These are phyloP conservation scores for Otolemur crassicaudatus DNA, from an alignment of 2,797 vertebrate species.

Conservation along the genomic window DNA sequence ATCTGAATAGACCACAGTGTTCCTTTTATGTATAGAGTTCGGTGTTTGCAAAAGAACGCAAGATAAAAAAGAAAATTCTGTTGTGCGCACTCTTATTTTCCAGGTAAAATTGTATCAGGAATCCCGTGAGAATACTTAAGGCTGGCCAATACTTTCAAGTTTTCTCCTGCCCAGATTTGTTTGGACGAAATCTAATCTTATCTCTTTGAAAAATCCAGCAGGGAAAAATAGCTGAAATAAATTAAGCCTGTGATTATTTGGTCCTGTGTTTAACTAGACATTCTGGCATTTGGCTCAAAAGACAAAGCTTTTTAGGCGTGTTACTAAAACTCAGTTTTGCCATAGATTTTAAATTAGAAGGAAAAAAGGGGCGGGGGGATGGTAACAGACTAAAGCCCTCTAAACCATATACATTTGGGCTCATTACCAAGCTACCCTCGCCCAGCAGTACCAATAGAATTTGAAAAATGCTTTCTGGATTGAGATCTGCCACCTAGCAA, in stretches of 20 bases:
- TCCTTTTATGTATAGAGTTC: not conserved
- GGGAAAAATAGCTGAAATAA: constrained; percentile 70
- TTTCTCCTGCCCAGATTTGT: constrained; percentile 65
- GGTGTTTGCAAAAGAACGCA: constrained; percentile 39
- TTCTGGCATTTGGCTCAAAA: constrained; percentile 58
- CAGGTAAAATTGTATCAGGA: constrained; percentile 67
- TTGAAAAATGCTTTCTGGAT: constrained; percentile 44
- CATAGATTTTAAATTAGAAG: constrained; percentile 16
- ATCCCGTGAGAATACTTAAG: constrained; percentile 59
- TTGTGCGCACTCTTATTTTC: constrained; percentile 29
- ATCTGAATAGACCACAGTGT: not conserved
- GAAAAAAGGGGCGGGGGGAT: not conserved
- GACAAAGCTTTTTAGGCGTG: constrained; percentile 54
- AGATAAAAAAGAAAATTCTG: constrained; percentile 33
- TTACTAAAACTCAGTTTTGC: constrained; percentile 27
- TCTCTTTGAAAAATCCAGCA: constrained; percentile 70
- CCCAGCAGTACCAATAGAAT: not conserved
- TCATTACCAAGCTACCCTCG: constrained; percentile 8
- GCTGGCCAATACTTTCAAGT: not conserved
- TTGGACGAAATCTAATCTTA: constrained; percentile 67
- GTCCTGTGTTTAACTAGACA: constrained; percentile 47
- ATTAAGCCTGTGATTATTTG: constrained; percentile 57
- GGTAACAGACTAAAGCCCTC: not conserved
- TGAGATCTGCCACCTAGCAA: constrained; percentile 73
- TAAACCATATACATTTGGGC: constrained; percentile 9